Base-by-base conservation (phyloP, 53 echinoderm and acorn worm genomes). In the Echinometra lucunter region DNA sequence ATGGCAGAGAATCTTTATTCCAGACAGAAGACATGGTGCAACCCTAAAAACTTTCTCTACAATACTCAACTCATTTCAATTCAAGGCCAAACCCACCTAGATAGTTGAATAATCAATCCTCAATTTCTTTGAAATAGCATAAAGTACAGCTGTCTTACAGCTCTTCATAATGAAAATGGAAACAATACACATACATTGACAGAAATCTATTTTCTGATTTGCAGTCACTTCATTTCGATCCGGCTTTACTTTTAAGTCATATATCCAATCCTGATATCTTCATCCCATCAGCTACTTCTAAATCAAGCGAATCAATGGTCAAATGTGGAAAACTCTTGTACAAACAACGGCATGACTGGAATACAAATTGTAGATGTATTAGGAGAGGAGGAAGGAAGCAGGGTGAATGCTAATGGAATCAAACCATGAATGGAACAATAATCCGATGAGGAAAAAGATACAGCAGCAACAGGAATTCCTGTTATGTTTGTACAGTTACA, bases 301-400 rank as follows among this genome's bases (percentile, higher is more conserved):
- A 85, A 85, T 85, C 49, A n/a, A n/a, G n/a, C n/a, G 28, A 53
- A 85, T 85, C 45, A 85, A 49, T 85, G n/a, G 53, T 85, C 45
- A 85, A 85, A 85, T 85, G 47, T 47, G 27, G 12, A n/a, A 81
- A 47, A 47, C 85, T 47, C 49, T 53, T 28, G 45, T 49, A 85
- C 85, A 85, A 85, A 85, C 49, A 85, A n/a, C 11, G 11, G 28
- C 49, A 49, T 0, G 45, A 85, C 25, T 47, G 7, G 85, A 85
- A 85, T 85, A 85, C 13, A 7, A 85, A 85, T 81, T 49, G 44
- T 44, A n/a, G n/a, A n/a, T n/a, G n/a, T 49, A n/a, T 30, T 30
- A 19, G 30, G 30, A 85, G 49, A 63, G n/a, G n/a, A 63, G 16
- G 21, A 9, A 63, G 63, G 23, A 15, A 63, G 53, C 13, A 21